Percentiles rank a stretch among this genome's conserved stretches.
These are phyloP conservation scores for Tiphia femorata DNA, from an alignment of 2,888 invertebrate species.

Conservation along the genomic window DNA sequence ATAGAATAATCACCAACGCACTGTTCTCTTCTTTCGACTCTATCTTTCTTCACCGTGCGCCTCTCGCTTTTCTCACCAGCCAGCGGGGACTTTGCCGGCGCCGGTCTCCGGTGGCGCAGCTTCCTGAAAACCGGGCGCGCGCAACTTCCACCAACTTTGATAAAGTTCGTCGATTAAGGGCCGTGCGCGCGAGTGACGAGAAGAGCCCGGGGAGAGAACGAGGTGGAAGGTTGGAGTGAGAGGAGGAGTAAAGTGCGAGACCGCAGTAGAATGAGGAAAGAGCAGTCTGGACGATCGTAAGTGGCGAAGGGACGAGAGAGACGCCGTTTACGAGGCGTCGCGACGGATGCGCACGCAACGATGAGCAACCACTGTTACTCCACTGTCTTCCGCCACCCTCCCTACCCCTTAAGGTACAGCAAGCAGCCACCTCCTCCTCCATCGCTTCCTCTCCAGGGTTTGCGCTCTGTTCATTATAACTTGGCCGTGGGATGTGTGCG, in stretches of 20 bases:
- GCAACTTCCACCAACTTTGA: conserved; percentile 38
- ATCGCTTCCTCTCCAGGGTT: conserved; percentile 1
- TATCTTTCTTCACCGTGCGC: not conserved
- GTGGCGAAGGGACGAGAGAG: conserved; percentile 10
- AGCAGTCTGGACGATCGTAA: no score
- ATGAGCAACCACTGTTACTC: no score
- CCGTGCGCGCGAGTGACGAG: conserved; percentile 10
- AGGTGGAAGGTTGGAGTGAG: conserved; percentile 1
- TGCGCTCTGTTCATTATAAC: conserved; percentile 56
- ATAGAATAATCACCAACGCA: conserved; percentile 39
- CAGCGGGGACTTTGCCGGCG: no score
- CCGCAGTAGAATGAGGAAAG: no score
- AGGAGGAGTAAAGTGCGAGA: not conserved
- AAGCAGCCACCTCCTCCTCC: not conserved
- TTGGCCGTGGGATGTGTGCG: conserved; percentile 52
- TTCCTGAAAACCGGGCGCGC: conserved; percentile 14
- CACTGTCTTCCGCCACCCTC: not conserved
- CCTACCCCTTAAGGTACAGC: not conserved
- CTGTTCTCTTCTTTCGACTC: conserved; percentile 18
- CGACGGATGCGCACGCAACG: conserved; percentile 29
- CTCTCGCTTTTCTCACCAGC: conserved; percentile 3
- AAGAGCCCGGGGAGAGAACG: conserved; percentile 3
- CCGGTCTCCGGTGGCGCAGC: not conserved
- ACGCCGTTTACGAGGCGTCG: conserved; percentile 2
- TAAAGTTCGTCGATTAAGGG: conserved; percentile 48